A percentile compares a stretch with the other conserved stretches of the same genome.
Conservation (phyloP, 2,797 vertebrate genomes). For the Rhadinocentrus ornatus region DNA sequence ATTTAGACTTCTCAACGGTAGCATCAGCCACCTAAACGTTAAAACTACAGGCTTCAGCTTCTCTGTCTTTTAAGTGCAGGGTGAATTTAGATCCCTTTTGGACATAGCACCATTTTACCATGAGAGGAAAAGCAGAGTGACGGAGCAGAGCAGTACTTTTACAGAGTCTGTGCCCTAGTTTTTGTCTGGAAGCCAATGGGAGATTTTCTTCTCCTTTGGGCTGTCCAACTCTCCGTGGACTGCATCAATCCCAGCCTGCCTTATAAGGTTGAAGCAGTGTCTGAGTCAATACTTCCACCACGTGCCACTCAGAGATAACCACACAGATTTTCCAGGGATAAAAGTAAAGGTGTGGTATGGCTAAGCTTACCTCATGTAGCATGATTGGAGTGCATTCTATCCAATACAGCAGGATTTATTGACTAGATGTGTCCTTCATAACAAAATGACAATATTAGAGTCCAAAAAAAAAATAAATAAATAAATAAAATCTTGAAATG, state of each 20-base stretch:
- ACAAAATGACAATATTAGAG: not conserved
- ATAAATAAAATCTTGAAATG: not conserved
- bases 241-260: conserved; percentile 70
- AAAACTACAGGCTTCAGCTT: conserved; percentile 47
- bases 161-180: conserved; percentile 69
- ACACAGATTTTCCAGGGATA: conserved; percentile 45
- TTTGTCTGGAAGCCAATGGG: conserved; percentile 65
- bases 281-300: conserved; percentile 70
- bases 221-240: conserved; percentile 69
- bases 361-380: conserved; percentile 18
- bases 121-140: conserved; percentile 32
- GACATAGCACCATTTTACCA: conserved; percentile 46
- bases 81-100: conserved; percentile 57
- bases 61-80: conserved; percentile 46
- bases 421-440: not conserved
- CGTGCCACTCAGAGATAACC: conserved; percentile 67
- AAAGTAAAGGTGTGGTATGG: conserved; percentile 25
- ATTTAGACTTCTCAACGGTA: conserved; percentile 35
- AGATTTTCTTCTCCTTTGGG: conserved; percentile 68
- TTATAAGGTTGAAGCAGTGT: conserved; percentile 49
- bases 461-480: not conserved
- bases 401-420: conserved; percentile 5
- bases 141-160: conserved; percentile 46
- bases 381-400: conserved; percentile 15
- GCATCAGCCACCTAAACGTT: conserved; percentile 48